Evolutionary conservation across 2,113 vertebrate species (phyloP).

Genomic region (Leptodactylus fuscus): DNA sequence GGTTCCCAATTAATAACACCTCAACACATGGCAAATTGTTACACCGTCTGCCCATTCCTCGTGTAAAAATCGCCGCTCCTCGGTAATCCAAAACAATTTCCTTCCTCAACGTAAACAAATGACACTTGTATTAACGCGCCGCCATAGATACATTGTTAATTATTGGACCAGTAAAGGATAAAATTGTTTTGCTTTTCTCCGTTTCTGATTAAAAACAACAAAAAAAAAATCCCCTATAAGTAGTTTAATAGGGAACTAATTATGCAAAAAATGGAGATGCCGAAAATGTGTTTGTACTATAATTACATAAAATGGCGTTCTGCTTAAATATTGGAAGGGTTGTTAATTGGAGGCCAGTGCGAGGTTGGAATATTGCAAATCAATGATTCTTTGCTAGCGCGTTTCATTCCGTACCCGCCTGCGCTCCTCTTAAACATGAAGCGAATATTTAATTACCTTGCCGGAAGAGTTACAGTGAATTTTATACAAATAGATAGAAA

Average conservation of each 20-base stretch:
- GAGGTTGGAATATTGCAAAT: conserved; percentile 82
- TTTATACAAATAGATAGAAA: conserved; percentile 62
- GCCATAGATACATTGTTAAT: conserved; percentile 82
- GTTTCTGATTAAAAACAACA: conserved; percentile 74
- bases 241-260: conserved; percentile 86
- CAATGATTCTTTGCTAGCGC: conserved; percentile 78
- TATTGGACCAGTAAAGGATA: conserved; percentile 81
- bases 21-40: conserved; percentile 80
- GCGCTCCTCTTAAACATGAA: conserved; percentile 70
- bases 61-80: too few species aligned
- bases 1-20: conserved; percentile 84
- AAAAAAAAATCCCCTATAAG: conserved; percentile 78
- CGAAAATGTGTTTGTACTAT: conserved; percentile 84
- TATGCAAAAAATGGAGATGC: conserved; percentile 82
- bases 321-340: conserved; percentile 83
- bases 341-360: conserved; percentile 81
- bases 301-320: conserved; percentile 87
- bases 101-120: conserved; percentile 84
- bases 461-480: conserved; percentile 53
- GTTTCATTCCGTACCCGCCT: conserved; percentile 72
- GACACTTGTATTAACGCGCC: conserved; percentile 81
- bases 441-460: conserved; percentile 68
- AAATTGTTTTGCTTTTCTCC: conserved; percentile 80
- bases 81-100: conserved; percentile 81
- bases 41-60: conserved; percentile 76